Base-by-base conservation (phyloP, 2,888 invertebrate species). In the Trypoxylon attenuatum region DNA sequence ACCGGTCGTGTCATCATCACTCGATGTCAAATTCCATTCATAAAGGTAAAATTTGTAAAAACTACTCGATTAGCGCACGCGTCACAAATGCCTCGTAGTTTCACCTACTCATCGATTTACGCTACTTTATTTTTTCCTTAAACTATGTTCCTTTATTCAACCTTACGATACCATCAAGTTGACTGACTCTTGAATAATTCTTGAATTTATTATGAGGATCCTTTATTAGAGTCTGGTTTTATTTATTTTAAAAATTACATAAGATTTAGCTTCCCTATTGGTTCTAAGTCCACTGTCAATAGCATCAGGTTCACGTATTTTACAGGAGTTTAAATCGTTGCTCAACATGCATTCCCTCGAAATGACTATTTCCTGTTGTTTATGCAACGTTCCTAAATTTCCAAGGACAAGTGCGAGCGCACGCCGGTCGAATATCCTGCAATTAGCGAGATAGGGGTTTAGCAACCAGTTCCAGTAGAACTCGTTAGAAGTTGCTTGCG, bases 1-100 rank as follows among this genome's bases (percentile, higher is more conserved):
- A 69, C 66, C 66, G 67, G 51, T 42, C 6, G 33, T 69, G 57
- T 73, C 76, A 62, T 77, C 74, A 45, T 58, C 46, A 42, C 22
- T 39, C 10, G n/a, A 63, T 21, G 15, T 5, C 1, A n/a, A 16
- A 50, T 29, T 29, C 33, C 61, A 57, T 66, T 66, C 56, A 66
- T 62, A 25, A 21, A 25, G 10, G 10, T 10, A 21, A 22, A 27
- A 22, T 45, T 15, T 19, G 18, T 19, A 16, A 25, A 18, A 50
- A 5, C 8, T 1, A 23, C 33, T 33, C 21, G 43, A 62, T 62
- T 61, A 61, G 15, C 56, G 13, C 16, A 10, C 8, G n/a, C 10
- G 10, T 43, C 21, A 1, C 16, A 21, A 4, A 0, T 33, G 33
- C 13, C 33, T 10, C n/a, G 33, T 2, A 4, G 33, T 33, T 33